A percentile compares a stretch with the other conserved stretches of the same genome.
Evolutionary conservation across 2,113 vertebrate genomes (phyloP).

Genomic region (Syngnathus typhle): DNA sequence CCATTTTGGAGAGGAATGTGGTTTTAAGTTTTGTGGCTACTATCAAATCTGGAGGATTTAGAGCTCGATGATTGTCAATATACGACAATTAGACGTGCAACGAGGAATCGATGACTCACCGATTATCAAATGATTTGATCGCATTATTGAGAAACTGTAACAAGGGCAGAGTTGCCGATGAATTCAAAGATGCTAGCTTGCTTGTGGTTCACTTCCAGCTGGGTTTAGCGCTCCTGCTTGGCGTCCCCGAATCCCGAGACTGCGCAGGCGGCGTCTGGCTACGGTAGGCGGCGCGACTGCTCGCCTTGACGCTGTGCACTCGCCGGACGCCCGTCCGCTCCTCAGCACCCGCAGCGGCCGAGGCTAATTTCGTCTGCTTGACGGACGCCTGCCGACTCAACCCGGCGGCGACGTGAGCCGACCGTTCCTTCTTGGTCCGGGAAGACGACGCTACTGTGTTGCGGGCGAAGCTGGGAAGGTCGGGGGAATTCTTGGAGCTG

Average conservation of each 20-base stretch:
- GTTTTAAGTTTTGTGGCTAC: no score
- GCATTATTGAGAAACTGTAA: no score
- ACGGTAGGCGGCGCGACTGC: slow-evolving; percentile 60
- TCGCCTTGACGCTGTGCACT: slow-evolving; percentile 73
- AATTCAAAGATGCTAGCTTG: no score
- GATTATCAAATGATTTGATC: no score
- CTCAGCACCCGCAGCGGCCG: slow-evolving; percentile 47
- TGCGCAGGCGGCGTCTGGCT: slow-evolving; percentile 61
- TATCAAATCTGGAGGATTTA: no score
- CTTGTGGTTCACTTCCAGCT: slow-evolving; percentile 73
- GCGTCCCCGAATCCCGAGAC: slow-evolving; percentile 63
- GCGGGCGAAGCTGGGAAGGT: slow-evolving; percentile 82
- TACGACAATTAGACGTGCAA: no score
- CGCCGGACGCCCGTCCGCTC: slow-evolving; percentile 69
- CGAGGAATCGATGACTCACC: no score
- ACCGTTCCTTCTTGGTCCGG: slow-evolving; percentile 72
- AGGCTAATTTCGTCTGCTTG: slow-evolving; percentile 57
- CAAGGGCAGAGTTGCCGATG: no score
- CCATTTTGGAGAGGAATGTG: no score
- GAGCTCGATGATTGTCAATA: no score
- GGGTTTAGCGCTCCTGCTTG: slow-evolving; percentile 72
- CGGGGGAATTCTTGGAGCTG: slow-evolving; percentile 52
- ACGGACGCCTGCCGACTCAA: slow-evolving; percentile 70
- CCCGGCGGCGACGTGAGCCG: slow-evolving; percentile 61
- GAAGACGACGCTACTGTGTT: slow-evolving; percentile 89